Evolutionary conservation across 2,888 invertebrate genomes (phyloP).

Genomic region (Euclidia mi): DNA sequence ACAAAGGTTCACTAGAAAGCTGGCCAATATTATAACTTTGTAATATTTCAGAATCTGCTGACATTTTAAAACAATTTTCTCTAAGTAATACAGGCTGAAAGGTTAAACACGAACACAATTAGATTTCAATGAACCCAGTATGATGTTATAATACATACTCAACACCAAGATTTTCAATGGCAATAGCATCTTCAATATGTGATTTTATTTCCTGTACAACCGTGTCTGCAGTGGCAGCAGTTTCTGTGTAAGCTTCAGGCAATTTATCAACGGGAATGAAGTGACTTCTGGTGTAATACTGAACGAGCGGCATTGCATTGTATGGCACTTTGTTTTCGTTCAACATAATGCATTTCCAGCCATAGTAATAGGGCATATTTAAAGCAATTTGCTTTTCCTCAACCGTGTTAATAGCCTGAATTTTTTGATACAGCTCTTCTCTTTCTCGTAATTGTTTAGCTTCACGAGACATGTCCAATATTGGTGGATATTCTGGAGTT

Average conservation of each 20-base stretch:
- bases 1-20: too few relatives aligned
- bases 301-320: conserved; percentile 92
- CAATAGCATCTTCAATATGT: conserved; percentile 91
- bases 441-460: conserved; percentile 84
- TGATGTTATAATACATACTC: conserved; percentile 81
- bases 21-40: too few relatives aligned
- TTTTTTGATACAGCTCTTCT: conserved; percentile 87
- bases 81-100: too few relatives aligned
- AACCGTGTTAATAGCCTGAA: conserved; percentile 92
- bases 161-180: conserved; percentile 90
- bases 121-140: neutral
- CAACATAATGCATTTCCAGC: conserved; percentile 92
- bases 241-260: conserved; percentile 90
- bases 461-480: conserved; percentile 89
- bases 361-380: conserved; percentile 95
- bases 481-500: conserved; percentile 90
- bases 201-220: conserved; percentile 88
- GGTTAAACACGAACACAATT: too few relatives aligned
- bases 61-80: too few relatives aligned
- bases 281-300: conserved; percentile 95
- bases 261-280: conserved; percentile 90
- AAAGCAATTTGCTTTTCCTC: conserved; percentile 96
- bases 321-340: conserved; percentile 91
- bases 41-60: too few relatives aligned
- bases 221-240: conserved; percentile 81